A percentile compares a stretch with the other conserved stretches of the same genome.
Conservation (phyloP, 2,888 invertebrate species). For the Bhutanitis thaidina region DNA sequence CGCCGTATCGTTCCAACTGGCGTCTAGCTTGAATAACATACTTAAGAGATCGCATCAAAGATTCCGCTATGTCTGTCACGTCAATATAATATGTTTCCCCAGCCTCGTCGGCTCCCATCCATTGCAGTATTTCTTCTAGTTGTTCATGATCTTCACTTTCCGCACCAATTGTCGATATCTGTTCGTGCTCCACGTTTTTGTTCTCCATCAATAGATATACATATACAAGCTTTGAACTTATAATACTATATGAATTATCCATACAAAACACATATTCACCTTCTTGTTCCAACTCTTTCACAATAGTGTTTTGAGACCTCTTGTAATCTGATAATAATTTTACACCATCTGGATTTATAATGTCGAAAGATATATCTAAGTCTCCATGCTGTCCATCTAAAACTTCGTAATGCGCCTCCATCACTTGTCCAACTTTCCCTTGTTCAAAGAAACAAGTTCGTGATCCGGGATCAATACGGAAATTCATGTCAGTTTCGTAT, state of each 20-base stretch:
- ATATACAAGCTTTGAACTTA: slow-evolving; percentile 89
- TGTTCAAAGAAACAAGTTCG: slow-evolving; percentile 60
- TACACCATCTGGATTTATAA: slow-evolving; percentile 82
- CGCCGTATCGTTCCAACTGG: slow-evolving; percentile 83
- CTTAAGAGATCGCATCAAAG: slow-evolving; percentile 81
- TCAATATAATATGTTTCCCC: slow-evolving; percentile 52
- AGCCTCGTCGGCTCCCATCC: slow-evolving; percentile 46
- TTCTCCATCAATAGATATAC: slow-evolving; percentile 86
- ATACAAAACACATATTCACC: slow-evolving; percentile 92
- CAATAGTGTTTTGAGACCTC: slow-evolving; percentile 84
- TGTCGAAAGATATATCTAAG: slow-evolving; percentile 88
- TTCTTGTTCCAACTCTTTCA: slow-evolving; percentile 76
- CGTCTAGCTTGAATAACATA: slow-evolving; percentile 82
- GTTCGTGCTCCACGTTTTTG: slow-evolving; percentile 58
- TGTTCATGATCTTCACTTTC: slow-evolving; percentile 43
- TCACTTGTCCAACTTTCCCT: slow-evolving; percentile 51
- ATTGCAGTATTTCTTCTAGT: slow-evolving; percentile 50
- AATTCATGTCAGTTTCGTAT: slow-evolving; percentile 55
- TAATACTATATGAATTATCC: slow-evolving; percentile 90
- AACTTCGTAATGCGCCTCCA: slow-evolving; percentile 73
- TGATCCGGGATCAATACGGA: slow-evolving; percentile 57
- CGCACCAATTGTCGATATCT: slow-evolving; percentile 32
- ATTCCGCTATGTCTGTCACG: slow-evolving; percentile 80
- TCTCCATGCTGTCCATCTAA: slow-evolving; percentile 92
- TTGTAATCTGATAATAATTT: slow-evolving; percentile 83